phyloP scores from a whole-genome alignment of 2,113 vertebrate species.

The Scomber scombrus region DNA sequence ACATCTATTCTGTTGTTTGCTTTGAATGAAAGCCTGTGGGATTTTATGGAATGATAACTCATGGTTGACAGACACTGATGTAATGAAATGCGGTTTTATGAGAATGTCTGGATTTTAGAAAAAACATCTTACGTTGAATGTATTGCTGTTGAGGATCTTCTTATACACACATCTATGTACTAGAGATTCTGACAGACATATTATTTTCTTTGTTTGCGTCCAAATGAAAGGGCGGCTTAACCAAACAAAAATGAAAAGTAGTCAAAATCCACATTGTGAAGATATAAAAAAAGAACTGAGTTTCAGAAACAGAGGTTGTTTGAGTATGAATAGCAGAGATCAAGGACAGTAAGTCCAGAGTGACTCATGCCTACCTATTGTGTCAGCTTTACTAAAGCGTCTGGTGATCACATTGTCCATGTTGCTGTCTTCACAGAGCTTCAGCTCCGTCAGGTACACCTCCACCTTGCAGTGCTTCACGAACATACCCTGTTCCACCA shows the following conservation, averaged over 20 bases:
- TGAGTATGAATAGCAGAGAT: neutral
- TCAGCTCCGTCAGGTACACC: slow-evolving; percentile 98
- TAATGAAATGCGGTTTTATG: neutral
- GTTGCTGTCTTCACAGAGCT: slow-evolving; percentile 97
- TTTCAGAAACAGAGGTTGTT: neutral
- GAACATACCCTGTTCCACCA: slow-evolving; percentile 99
- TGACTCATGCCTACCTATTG: slow-evolving; percentile 89
- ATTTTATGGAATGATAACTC: neutral
- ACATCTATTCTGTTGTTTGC: neutral
- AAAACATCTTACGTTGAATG: neutral
- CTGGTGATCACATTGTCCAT: slow-evolving; percentile 96
- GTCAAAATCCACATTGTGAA: neutral
- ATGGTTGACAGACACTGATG: neutral
- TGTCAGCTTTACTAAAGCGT: slow-evolving; percentile 99
- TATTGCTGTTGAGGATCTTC: neutral
- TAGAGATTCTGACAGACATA: neutral
- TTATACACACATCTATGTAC: neutral
- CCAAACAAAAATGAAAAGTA: neutral
- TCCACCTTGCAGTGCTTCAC: slow-evolving; percentile 99
- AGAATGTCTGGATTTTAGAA: neutral
- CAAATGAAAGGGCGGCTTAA: neutral
- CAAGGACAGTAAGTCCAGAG: neutral
- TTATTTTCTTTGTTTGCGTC: neutral
- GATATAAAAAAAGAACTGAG: neutral
- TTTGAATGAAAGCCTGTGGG: neutral